These are phyloP conservation scores for Salvelinus namaycush DNA, from an alignment of 2,113 vertebrate species.

Conservation along the genomic window DNA sequence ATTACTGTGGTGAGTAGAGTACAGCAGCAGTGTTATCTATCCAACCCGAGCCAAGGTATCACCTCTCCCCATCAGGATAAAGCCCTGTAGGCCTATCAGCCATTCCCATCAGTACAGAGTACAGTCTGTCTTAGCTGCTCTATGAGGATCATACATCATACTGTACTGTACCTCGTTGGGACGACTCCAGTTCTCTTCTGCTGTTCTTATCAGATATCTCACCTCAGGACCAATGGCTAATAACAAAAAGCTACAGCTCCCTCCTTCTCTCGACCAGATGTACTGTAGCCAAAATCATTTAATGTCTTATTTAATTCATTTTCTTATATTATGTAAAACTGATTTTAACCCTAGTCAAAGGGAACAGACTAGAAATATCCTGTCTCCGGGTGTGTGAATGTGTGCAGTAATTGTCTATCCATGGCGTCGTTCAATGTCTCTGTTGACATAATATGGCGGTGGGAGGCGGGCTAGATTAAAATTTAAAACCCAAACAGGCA, in stretches of 20 bases:
- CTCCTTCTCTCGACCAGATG: no score
- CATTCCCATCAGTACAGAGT: slow-evolving; percentile 39
- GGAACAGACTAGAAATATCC: no score
- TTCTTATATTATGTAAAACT: no score
- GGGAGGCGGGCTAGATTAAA: slow-evolving; percentile 46
- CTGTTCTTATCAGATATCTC: no score
- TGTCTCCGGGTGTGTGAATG: no score
- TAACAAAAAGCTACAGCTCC: not conserved
- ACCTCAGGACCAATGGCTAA: not conserved
- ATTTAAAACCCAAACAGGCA: slow-evolving; percentile 45
- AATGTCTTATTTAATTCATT: no score
- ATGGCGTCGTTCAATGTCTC: not conserved
- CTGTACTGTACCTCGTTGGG: slow-evolving; percentile 47
- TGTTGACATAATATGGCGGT: not conserved
- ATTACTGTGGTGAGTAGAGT: not conserved
- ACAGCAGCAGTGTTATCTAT: slow-evolving; percentile 4
- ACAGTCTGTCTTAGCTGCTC: slow-evolving; percentile 16
- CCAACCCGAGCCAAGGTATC: slow-evolving; percentile 28
- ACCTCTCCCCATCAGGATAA: slow-evolving; percentile 38
- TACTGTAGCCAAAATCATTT: no score
- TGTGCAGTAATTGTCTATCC: no score
- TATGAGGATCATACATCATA: slow-evolving; percentile 59
- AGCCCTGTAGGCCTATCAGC: slow-evolving; percentile 35
- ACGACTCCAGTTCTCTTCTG: not conserved
- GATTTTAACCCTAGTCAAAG: no score